These are phyloP conservation scores for Aptenodytes forsteri DNA, from an alignment of 2,113 vertebrate genomes.

Conservation along the genomic window DNA sequence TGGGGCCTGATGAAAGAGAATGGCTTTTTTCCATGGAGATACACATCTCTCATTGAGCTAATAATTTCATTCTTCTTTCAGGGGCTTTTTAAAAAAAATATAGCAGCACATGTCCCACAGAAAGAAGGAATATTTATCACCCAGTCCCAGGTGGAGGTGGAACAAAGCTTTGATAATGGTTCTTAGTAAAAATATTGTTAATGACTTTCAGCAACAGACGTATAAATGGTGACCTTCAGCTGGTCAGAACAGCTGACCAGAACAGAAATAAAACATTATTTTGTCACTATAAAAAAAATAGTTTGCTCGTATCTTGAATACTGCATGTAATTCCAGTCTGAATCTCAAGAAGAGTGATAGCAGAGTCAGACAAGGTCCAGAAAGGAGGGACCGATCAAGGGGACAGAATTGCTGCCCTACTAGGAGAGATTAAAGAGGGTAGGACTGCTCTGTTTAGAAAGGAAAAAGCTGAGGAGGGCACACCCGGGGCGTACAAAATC, in stretches of 20 bases:
- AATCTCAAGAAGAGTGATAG: background rate
- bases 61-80: background rate
- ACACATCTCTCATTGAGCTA: background rate
- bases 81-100: background rate
- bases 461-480: background rate
- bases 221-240: background rate
- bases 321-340: background rate
- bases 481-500: background rate
- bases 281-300: background rate
- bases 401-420: background rate
- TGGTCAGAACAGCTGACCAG: background rate
- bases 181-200: background rate
- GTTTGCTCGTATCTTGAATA: background rate
- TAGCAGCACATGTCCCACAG: background rate
- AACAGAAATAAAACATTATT: background rate
- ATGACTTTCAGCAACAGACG: background rate
- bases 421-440: background rate
- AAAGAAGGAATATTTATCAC: background rate
- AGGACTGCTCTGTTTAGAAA: background rate
- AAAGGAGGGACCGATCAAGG: background rate
- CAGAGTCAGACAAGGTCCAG: background rate
- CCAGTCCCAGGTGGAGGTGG: background rate
- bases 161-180: background rate
- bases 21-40: background rate
- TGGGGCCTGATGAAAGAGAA: background rate